phyloP scores from a whole-genome alignment of 2,797 vertebrate species.

The Oreortyx pictus region DNA sequence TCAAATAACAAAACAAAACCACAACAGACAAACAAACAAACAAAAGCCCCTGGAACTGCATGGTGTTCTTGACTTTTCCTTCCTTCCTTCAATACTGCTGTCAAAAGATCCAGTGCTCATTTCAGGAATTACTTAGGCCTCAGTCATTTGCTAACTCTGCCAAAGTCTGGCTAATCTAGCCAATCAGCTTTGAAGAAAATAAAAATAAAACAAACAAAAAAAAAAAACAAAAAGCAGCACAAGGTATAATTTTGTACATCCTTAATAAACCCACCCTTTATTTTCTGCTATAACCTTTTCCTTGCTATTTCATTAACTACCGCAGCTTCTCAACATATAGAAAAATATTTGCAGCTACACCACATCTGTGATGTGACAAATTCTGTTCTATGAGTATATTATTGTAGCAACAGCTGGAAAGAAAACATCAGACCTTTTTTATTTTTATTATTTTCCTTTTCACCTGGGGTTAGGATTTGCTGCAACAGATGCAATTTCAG shows the following conservation, averaged over 20 bases:
- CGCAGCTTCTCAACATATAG: constrained; percentile 76
- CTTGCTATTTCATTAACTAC: constrained; percentile 77
- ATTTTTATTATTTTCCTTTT: constrained; percentile 38
- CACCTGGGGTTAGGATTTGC: constrained; percentile 69
- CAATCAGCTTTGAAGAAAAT: constrained; percentile 80
- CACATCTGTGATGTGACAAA: constrained; percentile 77
- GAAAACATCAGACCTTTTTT: constrained; percentile 60
- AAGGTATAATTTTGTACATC: constrained; percentile 83
- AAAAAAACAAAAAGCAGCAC: constrained; percentile 84
- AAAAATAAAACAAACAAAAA: constrained; percentile 50
- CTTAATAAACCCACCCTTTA: constrained; percentile 80
- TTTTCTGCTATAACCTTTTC: constrained; percentile 72
- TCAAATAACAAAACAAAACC: constrained; percentile 74
- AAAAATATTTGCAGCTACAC: constrained; percentile 80
- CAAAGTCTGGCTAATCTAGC: constrained; percentile 82
- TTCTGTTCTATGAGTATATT: constrained; percentile 72
- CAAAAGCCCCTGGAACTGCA: constrained; percentile 78
- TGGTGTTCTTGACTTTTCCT: constrained; percentile 74
- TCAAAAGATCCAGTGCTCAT: constrained; percentile 83
- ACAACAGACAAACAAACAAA: constrained; percentile 73
- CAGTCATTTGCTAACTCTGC: constrained; percentile 78
- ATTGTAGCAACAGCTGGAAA: constrained; percentile 71
- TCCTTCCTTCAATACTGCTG: constrained; percentile 72
- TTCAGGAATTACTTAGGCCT: constrained; percentile 75
- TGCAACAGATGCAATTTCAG: constrained; percentile 76